Percentiles rank a stretch among this genome's conserved stretches.
Conservation (phyloP, 2,113 vertebrate genomes). For the Nycticryphes semicollaris region DNA sequence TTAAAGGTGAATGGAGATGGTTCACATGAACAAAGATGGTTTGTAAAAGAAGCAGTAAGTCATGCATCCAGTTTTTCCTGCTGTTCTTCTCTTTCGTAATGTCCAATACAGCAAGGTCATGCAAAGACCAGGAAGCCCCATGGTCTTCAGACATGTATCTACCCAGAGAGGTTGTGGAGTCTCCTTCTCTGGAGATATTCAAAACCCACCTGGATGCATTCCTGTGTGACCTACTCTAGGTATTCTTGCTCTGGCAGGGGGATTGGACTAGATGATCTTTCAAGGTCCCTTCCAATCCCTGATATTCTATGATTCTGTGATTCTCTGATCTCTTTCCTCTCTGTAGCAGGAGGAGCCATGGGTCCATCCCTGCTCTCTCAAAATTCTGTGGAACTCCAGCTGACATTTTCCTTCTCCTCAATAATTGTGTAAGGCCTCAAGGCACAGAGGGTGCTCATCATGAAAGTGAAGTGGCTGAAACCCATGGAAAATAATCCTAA, state of each 20-base stretch:
- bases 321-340: background rate
- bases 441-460: background rate
- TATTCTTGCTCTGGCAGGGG: no score
- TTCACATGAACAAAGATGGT: background rate
- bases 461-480: background rate
- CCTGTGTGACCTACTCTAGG: no score
- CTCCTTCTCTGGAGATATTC: no score
- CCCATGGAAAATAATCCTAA: background rate
- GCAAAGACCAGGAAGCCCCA: background rate
- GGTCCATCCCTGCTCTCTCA: background rate
- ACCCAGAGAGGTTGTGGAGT: no score
- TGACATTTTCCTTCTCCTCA: background rate
- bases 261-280: no score
- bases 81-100: background rate
- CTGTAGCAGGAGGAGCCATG: background rate
- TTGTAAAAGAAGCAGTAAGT: background rate
- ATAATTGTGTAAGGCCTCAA: background rate
- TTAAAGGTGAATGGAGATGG: background rate
- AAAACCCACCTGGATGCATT: no score
- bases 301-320: no score
- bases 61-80: background rate
- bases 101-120: background rate
- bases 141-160: background rate
- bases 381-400: background rate
- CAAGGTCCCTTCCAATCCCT: no score